Conservation (phyloP, 2,888 invertebrate genomes). For the Calliopum simillimum region DNA sequence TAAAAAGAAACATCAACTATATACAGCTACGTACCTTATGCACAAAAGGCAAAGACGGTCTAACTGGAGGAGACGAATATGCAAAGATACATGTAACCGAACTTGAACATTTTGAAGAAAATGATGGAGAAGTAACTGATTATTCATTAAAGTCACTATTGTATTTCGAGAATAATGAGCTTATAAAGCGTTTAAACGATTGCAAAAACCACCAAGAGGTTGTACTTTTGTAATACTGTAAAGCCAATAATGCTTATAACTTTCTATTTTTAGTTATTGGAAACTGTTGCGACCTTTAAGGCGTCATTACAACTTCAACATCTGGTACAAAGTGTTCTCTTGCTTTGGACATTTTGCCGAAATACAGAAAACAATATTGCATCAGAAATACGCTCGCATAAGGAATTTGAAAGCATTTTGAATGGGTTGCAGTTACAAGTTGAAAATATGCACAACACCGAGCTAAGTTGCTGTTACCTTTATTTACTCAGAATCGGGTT, state of each 20-base stretch:
- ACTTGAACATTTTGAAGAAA: slow-evolving; percentile 9
- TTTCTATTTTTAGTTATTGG: slow-evolving; percentile 44
- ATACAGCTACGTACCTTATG: neutral
- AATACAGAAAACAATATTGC: neutral
- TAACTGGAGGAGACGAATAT: neutral
- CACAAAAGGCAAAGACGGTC: slow-evolving; percentile 10
- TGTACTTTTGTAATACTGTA: neutral
- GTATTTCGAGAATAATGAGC: slow-evolving; percentile 38
- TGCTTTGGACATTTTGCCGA: slow-evolving; percentile 52
- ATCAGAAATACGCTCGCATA: neutral
- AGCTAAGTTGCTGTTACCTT: slow-evolving; percentile 66
- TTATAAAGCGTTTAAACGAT: slow-evolving; percentile 38
- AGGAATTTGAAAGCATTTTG: neutral
- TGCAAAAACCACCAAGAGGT: slow-evolving; percentile 37
- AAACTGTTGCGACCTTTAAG: slow-evolving; percentile 31
- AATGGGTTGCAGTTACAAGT: slow-evolving; percentile 55
- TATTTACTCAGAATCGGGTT: slow-evolving; percentile 69
- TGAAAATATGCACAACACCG: slow-evolving; percentile 60
- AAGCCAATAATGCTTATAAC: neutral
- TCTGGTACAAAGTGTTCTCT: slow-evolving; percentile 50
- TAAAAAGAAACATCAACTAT: neutral
- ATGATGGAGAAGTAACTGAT: slow-evolving; percentile 27
- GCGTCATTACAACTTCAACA: slow-evolving; percentile 43
- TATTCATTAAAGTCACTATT: slow-evolving; percentile 39
- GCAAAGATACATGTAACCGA: slow-evolving; percentile 5